Conservation (phyloP, 2,113 vertebrate species). For the Synodontis membranacea region DNA sequence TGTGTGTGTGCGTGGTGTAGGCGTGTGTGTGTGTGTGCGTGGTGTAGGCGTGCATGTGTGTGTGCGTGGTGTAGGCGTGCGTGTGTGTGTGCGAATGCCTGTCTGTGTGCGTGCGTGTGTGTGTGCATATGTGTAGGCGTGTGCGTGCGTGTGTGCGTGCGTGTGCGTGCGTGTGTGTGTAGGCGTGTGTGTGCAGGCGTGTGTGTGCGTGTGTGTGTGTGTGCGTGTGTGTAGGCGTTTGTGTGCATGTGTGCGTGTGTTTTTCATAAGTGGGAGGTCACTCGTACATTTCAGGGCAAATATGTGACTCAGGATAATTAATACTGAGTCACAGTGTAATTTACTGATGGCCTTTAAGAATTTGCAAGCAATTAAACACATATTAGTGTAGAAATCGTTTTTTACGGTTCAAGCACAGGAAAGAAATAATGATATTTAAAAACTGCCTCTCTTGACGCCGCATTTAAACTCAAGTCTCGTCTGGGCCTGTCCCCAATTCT, state of each 20-base stretch:
- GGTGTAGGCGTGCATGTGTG: background rate
- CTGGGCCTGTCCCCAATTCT: background rate
- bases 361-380: constrained; percentile 19
- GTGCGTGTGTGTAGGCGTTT: background rate
- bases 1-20: constrained; percentile 5
- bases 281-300: background rate
- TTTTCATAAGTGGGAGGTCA: constrained; percentile 15
- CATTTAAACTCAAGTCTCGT: background rate
- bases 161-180: background rate
- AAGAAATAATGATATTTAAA: background rate
- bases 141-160: background rate
- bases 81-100: background rate
- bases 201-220: background rate
- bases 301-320: constrained; percentile 15
- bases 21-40: constrained; percentile 14
- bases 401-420: background rate
- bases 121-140: constrained; percentile 17
- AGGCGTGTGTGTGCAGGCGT: background rate
- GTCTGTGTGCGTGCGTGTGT: background rate
- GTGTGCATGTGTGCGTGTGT: background rate
- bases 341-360: constrained; percentile 22
- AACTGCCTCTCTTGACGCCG: background rate
- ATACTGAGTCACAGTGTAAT: constrained; percentile 21
- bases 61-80: constrained; percentile 16
- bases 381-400: constrained; percentile 13